A percentile compares a stretch with the other conserved stretches of the same genome.
phyloP scores from a whole-genome alignment of 2,797 vertebrate genomes.

The Scarus forsteni region DNA sequence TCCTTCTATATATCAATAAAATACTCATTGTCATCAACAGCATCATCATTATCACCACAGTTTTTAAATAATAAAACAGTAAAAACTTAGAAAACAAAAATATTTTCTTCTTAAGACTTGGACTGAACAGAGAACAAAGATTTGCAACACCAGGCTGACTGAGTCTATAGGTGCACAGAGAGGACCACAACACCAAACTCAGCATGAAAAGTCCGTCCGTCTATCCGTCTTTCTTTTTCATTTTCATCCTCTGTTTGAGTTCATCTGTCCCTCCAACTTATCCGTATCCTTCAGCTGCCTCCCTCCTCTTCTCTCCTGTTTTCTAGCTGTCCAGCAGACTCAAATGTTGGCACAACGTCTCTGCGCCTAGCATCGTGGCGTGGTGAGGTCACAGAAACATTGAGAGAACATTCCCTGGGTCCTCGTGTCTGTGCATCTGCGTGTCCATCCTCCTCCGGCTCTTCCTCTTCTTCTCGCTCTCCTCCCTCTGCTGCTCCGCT shows the following conservation, averaged over 20 bases:
- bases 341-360: conserved; percentile 88
- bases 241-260: conserved; percentile 59
- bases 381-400: conserved; percentile 82
- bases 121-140: conserved; percentile 89
- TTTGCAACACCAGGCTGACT: conserved; percentile 89
- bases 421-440: conserved; percentile 84
- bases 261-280: conserved; percentile 42
- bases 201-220: conserved; percentile 69
- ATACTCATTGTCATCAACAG: conserved; percentile 81
- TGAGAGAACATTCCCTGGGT: conserved; percentile 81
- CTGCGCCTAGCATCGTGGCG: conserved; percentile 77
- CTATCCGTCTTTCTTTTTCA: conserved; percentile 46
- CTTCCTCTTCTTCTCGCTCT: conserved; percentile 72
- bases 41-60: conserved; percentile 77
- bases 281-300: conserved; percentile 29
- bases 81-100: conserved; percentile 92
- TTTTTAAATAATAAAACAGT: conserved; percentile 87
- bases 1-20: conserved; percentile 87
- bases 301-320: conserved; percentile 11
- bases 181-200: conserved; percentile 85
- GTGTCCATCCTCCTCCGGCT: conserved; percentile 77
- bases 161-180: conserved; percentile 92
- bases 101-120: conserved; percentile 86
- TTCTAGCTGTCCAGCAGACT: conserved; percentile 87
- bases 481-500: conserved; percentile 72